phyloP scores from a whole-genome alignment of 2,797 vertebrate genomes.

The Phrynocephalus guinanensis region DNA sequence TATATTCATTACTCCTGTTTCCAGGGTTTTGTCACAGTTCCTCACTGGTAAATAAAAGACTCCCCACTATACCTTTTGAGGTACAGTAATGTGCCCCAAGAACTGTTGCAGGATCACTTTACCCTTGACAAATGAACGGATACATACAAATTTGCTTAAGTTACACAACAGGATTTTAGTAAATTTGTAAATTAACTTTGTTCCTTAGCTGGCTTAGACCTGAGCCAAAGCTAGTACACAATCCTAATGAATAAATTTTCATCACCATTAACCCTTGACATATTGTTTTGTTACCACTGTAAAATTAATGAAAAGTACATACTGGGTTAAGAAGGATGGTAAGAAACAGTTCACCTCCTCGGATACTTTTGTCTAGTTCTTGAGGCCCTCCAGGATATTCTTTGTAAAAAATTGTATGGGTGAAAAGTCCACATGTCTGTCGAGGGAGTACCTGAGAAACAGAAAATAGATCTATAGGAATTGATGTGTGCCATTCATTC shows the following conservation, averaged over 20 bases:
- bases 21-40: too few relatives aligned
- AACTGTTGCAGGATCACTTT: too few relatives aligned
- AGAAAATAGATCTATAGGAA: slow-evolving; percentile 1
- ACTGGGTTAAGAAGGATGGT: slow-evolving; percentile 96
- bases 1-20: too few relatives aligned
- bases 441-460: slow-evolving; percentile 91
- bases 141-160: too few relatives aligned
- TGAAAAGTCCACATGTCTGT: slow-evolving; percentile 97
- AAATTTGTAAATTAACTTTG: too few relatives aligned
- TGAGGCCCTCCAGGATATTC: slow-evolving; percentile 96
- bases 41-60: too few relatives aligned
- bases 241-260: background rate
- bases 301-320: slow-evolving; percentile 71
- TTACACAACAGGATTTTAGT: too few relatives aligned
- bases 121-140: too few relatives aligned
- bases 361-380: slow-evolving; percentile 96
- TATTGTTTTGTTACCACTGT: background rate
- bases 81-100: too few relatives aligned
- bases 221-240: background rate
- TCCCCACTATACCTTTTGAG: too few relatives aligned
- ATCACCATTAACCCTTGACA: background rate
- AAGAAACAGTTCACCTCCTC: slow-evolving; percentile 95
- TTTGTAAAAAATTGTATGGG: slow-evolving; percentile 98
- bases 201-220: too few relatives aligned
- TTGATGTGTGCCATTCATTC: background rate